Base-by-base conservation (phyloP, 2,888 invertebrate genomes). In the Drosophila putrida region DNA sequence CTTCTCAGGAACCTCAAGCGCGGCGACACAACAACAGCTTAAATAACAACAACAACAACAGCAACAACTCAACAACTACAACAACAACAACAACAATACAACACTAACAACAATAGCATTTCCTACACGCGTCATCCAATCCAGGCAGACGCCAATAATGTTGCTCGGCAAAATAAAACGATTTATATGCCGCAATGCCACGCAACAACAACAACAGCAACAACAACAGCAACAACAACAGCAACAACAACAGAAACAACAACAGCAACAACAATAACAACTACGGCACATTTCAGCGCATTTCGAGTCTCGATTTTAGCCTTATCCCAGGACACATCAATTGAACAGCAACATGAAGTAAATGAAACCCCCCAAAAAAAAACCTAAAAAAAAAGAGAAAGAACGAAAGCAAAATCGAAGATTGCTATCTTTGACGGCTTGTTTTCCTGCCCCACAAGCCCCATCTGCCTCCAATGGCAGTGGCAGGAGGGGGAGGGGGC, bases 351-450 rank as follows among this genome's bases (percentile, higher is more conserved):
- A 59, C 73, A 65, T 49, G 64, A 53, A 84, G 83, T 86, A 85
- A 84, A 84, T 88, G 81, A 88, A 84, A 80, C 75, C 73, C 75
- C 73, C 75, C 68, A 46, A 65, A 63, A 57, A 72, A 72, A 44
- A 59, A 58, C 4, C 9, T 20, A 31, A 50, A 51, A 35, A 62
- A 73, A 67, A 78, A 75, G 73, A 62, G 72, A 67, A 78, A 75
- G 73, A 64, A 64, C 39, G 41, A 73, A 80, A 76, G 60, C 70
- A 75, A 89, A 91, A 91, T 90, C 86, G 90, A 91, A 91, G 91
- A 91, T 91, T 91, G 85, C 87, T 91, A 91, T 91, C 91, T 90
- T 90, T 88, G 86, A 89, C 82, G 89, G 88, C 85, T 89, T 78
- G 86, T 85, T 82, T 82, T 80, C 77, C 80, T 82, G 79, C 79